Percentiles rank a stretch among this genome's conserved stretches.
Evolutionary conservation across 2,888 invertebrate species (phyloP).

Genomic region (Laothoe populi): DNA sequence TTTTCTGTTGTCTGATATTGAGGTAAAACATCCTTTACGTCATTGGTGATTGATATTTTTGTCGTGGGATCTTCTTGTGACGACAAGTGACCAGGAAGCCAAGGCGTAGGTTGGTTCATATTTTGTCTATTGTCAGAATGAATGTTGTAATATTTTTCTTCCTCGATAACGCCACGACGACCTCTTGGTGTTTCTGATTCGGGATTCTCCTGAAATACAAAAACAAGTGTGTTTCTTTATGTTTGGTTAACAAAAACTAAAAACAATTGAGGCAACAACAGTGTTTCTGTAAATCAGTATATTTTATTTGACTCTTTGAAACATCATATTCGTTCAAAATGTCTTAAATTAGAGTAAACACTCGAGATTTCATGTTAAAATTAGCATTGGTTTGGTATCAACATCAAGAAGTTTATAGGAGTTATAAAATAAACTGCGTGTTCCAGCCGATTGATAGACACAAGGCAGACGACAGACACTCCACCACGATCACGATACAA

Average conservation of each 20-base stretch:
- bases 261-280: too few relatives aligned
- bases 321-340: too few relatives aligned
- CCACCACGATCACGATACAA: neutral
- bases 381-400: slow-evolving; percentile 22
- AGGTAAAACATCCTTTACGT: slow-evolving; percentile 59
- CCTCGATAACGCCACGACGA: slow-evolving; percentile 78
- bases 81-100: slow-evolving; percentile 74
- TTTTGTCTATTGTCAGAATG: slow-evolving; percentile 59
- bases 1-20: slow-evolving; percentile 73
- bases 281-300: too few relatives aligned
- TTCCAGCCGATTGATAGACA: slow-evolving; percentile 29
- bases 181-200: slow-evolving; percentile 61
- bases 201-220: slow-evolving; percentile 50
- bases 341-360: slow-evolving; percentile 22
- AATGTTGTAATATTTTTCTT: slow-evolving; percentile 75
- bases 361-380: slow-evolving; percentile 26
- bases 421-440: slow-evolving; percentile 29
- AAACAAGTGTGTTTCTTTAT: too few relatives aligned
- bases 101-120: slow-evolving; percentile 59
- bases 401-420: slow-evolving; percentile 25
- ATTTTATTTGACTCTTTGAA: neutral
- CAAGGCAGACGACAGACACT: slow-evolving; percentile 24
- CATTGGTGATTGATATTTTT: slow-evolving; percentile 71
- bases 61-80: slow-evolving; percentile 74
- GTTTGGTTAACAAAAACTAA: too few relatives aligned